Base-by-base conservation (phyloP, 2,888 invertebrate genomes). In the Macrosiphum euphorbiae region DNA sequence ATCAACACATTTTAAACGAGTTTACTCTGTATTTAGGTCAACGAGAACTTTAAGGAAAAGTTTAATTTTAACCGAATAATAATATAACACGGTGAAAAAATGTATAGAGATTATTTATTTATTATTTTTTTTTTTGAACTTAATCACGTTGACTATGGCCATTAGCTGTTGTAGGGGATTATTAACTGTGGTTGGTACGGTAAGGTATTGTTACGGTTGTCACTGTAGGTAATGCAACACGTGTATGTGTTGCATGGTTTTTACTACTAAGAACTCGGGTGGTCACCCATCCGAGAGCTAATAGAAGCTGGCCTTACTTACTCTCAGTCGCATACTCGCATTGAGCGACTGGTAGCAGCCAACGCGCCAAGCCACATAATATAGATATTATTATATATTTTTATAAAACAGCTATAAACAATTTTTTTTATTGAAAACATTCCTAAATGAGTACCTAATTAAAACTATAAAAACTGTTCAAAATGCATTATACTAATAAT, bases 11-110 rank as follows among this genome's bases (percentile, higher is more conserved):
- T 84, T 90, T 78, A 16, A 78, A 90, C 50, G 35, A 78, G 61
- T 90, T 47, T n/a, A 28, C 44, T 89, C 90, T 24, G 50, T 24
- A 78, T 41, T 78, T 90, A 90, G 78, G 78, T 90, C 90, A 78
- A 90, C 52, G 28, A 4, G 26, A 35, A n/a, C 47, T 67, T 90
- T 13, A 44, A 88, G 28, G 35, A 41, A 58, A 41, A 88, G 13
- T 28, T 8, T 58, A 16, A 35, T 78, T 78, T 78, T 20, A n/a
- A 24, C 20, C 16, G 24, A 44, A 47, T 47, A 35, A 35, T 78
- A 61, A 90, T 13, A 61, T 13, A 8, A 47, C 28, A 61, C 4
- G 0, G 52, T 88, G 52, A 35, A 55, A 55, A 20, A 52, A 24
- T 35, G 1, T 20, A 20, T 78, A 35, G 35, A n/a, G n/a, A 78